Conservation (phyloP, 2,888 invertebrate genomes). For the Lochmaea capreae region DNA sequence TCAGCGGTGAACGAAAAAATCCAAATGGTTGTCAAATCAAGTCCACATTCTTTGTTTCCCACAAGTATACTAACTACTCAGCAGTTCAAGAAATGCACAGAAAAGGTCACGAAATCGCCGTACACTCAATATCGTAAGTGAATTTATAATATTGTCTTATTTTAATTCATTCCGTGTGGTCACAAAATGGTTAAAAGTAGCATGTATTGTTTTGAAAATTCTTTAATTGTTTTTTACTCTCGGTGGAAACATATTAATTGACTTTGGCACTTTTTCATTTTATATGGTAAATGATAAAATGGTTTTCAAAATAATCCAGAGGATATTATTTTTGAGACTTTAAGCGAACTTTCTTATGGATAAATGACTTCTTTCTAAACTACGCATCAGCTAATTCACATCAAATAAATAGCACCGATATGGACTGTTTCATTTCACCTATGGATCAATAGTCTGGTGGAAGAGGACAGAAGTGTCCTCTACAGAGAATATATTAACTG, state of each 20-base stretch:
- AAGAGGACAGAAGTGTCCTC: too few relatives aligned
- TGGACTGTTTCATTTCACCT: too few relatives aligned
- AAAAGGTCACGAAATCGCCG: conserved; percentile 93
- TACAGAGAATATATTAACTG: too few relatives aligned
- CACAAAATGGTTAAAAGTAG: not conserved
- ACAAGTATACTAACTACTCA: conserved; percentile 94
- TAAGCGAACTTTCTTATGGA: too few relatives aligned
- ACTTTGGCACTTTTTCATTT: not conserved
- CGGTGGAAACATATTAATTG: not conserved
- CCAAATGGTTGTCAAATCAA: conserved; percentile 95
- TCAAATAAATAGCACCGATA: too few relatives aligned
- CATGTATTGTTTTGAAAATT: too few relatives aligned
- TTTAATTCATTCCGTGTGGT: not conserved
- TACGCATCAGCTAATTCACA: too few relatives aligned
- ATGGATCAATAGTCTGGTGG: too few relatives aligned
- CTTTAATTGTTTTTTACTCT: not conserved
- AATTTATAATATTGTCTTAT: conserved; percentile 15
- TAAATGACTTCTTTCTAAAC: too few relatives aligned
- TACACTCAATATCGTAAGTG: conserved; percentile 92
- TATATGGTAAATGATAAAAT: not conserved
- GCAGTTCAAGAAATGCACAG: conserved; percentile 92
- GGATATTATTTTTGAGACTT: too few relatives aligned
- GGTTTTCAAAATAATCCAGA: too few relatives aligned
- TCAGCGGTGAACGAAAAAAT: conserved; percentile 88
- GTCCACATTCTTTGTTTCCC: conserved; percentile 91